A percentile compares a stretch with the other conserved stretches of the same genome.
Evolutionary conservation across 53 echinoderm and acorn worm species (phyloP).

Genomic region (Henricia sp.): DNA sequence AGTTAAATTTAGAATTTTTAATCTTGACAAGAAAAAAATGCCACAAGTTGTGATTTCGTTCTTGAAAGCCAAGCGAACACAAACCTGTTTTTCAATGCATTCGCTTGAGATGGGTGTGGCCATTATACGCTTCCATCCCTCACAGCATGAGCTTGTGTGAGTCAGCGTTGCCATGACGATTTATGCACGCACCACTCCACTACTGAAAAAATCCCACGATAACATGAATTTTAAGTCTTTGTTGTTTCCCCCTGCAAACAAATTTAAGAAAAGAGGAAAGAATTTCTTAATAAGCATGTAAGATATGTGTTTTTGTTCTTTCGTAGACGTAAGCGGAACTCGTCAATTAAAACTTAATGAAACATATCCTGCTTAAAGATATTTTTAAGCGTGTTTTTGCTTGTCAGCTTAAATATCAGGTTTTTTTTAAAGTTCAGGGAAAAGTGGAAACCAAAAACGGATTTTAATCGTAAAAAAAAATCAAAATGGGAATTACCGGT

Average conservation of each 20-base stretch:
- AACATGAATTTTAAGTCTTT: neutral
- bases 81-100: too few species aligned
- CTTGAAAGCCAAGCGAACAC: too few species aligned
- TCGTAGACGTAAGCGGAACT: neutral
- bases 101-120: constrained; percentile 2
- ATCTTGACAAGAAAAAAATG: too few species aligned
- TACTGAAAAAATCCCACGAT: constrained; percentile 24
- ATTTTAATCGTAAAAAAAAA: too few species aligned
- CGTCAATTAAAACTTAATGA: constrained; percentile 22
- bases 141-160: constrained; percentile 4
- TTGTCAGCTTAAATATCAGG: too few species aligned
- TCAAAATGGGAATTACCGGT: too few species aligned
- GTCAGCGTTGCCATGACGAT: constrained; percentile 48
- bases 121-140: constrained; percentile 23
- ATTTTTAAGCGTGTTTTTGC: too few species aligned
- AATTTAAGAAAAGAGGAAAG: neutral
- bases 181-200: constrained; percentile 50
- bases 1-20: too few species aligned
- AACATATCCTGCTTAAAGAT: constrained; percentile 12
- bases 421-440: too few species aligned
- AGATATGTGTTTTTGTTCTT: neutral
- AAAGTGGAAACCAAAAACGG: too few species aligned
- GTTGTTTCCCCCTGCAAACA: neutral
- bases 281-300: neutral
- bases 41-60: too few species aligned